phyloP scores from a whole-genome alignment of 2,113 vertebrate genomes.

The Saccopteryx leptura region DNA sequence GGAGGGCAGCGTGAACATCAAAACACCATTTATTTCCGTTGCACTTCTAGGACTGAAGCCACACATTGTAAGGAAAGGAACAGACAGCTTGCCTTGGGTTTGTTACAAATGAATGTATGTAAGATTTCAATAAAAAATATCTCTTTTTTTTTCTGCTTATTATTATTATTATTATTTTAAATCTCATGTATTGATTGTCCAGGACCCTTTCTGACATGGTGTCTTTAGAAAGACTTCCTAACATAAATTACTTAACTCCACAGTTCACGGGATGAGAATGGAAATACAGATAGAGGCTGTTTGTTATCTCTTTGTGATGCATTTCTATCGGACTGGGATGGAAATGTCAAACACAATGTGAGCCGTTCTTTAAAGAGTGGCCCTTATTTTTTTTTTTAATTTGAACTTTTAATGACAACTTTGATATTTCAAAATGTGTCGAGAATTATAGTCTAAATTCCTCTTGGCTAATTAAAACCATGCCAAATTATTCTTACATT shows the following conservation, averaged over 20 bases:
- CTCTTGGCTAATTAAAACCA: not conserved
- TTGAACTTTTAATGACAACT: not conserved
- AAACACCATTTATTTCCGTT: conserved; percentile 61
- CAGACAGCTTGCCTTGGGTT: conserved; percentile 53
- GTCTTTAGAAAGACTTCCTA: not conserved
- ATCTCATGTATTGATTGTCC: not conserved
- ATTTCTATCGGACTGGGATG: not conserved
- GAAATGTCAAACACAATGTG: not conserved
- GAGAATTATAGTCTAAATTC: not conserved
- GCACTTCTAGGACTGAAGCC: conserved; percentile 64
- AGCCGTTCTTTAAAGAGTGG: not conserved
- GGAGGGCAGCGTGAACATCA: conserved; percentile 76
- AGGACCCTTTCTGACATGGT: not conserved
- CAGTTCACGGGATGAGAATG: not conserved
- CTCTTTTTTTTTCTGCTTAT: not conserved
- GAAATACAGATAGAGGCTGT: not conserved
- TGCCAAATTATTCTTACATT: not conserved
- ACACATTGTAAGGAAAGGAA: conserved; percentile 48
- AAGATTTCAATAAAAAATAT: not conserved
- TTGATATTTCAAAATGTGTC: not conserved
- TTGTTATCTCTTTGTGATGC: not conserved
- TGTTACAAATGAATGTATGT: conserved; percentile 22
- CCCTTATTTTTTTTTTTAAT: not conserved
- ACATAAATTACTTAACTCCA: not conserved
- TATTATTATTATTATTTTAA: not conserved